Evolutionary conservation across 2,797 vertebrate genomes (phyloP), one percentile per base, ranked within the genome.

Genomic region (Scomberomorus guttatus): DNA sequence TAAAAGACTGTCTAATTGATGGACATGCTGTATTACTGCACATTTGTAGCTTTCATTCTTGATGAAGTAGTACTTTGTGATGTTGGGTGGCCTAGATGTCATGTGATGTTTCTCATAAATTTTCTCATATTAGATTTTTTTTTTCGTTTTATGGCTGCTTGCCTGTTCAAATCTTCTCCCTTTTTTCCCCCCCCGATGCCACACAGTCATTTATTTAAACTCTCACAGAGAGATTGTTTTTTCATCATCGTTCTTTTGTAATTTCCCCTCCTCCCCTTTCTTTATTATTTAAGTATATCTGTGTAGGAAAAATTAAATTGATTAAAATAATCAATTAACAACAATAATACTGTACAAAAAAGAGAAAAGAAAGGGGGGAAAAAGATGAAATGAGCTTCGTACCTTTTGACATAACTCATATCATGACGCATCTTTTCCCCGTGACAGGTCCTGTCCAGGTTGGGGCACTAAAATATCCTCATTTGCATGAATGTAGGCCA

Each of bases 401-500:
- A 48, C 17, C 12, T 42, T 42, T 42, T n/a, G n/a, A n/a, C n/a
- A n/a, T n/a, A n/a, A n/a, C n/a, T n/a, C n/a, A n/a, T n/a, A n/a
- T n/a, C n/a, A n/a, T n/a, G n/a, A n/a, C n/a, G n/a, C 29, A 1
- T 25, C 32, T 22, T 12, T 17, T 12, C 6, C 51, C 39, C 8
- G 7, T 72, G 77, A 59, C 20, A 7, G 7, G 5, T 17, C 9
- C 5, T 29, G n/a, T 70, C 17, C 20, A n/a, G 22, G 29, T 65
- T 44, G 1, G 13, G 9, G 22, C 37, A 25, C 42, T 22, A 62
- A 80, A 69, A 66, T 71, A 62, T 57, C 34, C 22, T 70, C 11
- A 39, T 68, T 59, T 46, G 55, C 34, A 27, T 58, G 32, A 73
- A 60, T 70, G 5, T 51, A 57, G 59, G 63, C 54, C 51, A 55